Evolutionary conservation across 2,113 vertebrate species (phyloP), one percentile per base, ranked within the genome.

Genomic region (Cyprinodon brontotheroides): DNA sequence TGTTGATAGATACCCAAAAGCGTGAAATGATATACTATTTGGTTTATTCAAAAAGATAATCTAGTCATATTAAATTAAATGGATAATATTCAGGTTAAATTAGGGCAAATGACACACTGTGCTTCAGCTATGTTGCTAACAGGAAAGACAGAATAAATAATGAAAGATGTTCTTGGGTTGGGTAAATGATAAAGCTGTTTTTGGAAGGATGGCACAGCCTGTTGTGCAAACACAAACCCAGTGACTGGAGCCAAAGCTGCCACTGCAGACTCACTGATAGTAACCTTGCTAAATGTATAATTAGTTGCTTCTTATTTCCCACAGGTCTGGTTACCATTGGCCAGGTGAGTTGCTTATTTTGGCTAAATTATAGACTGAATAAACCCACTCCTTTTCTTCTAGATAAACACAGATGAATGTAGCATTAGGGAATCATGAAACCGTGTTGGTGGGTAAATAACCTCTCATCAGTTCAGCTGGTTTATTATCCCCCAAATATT

Each of bases 241-340:
- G 50, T 7, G 50, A 20, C 2, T 57, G 50, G 50, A 57, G 50
- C 50, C 50, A n/a, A 57, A 57, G 50, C 50, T 8, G 50, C 50
- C 17, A 57, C 50, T 20, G 50, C 50, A 57, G 50, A 57, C 50
- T 57, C 50, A 8, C 50, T 57, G 50, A 57, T 57, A 57, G 50
- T n/a, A 57, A 57, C 50, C 50, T 57, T 57, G 50, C n/a, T 57
- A 57, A 57, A 57, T 57, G n/a, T n/a, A 57, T 57, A 57, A 57
- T 57, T 57, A 57, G 50, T 20, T 10, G 17, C 20, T 17, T 57
- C 50, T n/a, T n/a, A 20, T 57, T 57, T 57, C 50, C 50, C 50
- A 57, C 50, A 57, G 50, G 20, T 57, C 50, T 57, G 50, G 17
- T 57, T 57, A 57, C 48, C 50, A 57, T 20, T 57, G 17, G 50